Evolutionary conservation across 2,888 invertebrate species (phyloP).

Genomic region (Diadegma fenestrale): DNA sequence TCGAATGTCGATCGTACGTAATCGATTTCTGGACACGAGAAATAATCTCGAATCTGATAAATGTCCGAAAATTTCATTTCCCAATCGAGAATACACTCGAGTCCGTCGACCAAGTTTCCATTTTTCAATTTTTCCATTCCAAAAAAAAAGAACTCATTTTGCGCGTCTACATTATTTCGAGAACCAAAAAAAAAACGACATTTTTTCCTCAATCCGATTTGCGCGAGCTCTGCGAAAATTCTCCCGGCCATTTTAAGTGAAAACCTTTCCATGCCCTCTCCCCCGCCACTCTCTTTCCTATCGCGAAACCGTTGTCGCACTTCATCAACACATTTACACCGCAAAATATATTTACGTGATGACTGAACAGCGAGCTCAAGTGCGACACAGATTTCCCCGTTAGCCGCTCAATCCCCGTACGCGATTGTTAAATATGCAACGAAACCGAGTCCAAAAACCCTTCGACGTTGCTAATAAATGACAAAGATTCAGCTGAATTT

Average conservation of each 20-base stretch:
- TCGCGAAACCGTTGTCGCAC: slow-evolving; percentile 36
- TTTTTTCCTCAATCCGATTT: slow-evolving; percentile 20
- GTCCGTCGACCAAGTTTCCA: neutral
- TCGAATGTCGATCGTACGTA: slow-evolving; percentile 16
- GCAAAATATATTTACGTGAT: slow-evolving; percentile 23
- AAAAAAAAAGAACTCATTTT: slow-evolving; percentile 1
- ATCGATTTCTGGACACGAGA: slow-evolving; percentile 36
- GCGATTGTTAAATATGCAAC: neutral
- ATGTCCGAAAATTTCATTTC: neutral
- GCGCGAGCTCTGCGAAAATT: slow-evolving; percentile 69
- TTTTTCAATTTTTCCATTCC: neutral
- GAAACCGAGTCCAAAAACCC: neutral
- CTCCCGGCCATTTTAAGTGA: slow-evolving; percentile 77
- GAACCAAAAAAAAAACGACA: neutral
- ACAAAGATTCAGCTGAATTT: neutral
- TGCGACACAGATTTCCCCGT: slow-evolving; percentile 27
- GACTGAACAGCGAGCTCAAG: slow-evolving; percentile 22
- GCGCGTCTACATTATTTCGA: neutral
- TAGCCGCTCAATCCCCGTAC: slow-evolving; percentile 2
- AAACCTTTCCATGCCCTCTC: slow-evolving; percentile 52
- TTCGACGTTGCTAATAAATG: neutral
- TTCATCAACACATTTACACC: neutral
- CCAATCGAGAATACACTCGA: neutral
- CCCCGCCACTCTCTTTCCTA: slow-evolving; percentile 54
- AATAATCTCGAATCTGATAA: neutral